Conservation (phyloP, 2,797 vertebrate genomes). For the Epinephelus awoara region DNA sequence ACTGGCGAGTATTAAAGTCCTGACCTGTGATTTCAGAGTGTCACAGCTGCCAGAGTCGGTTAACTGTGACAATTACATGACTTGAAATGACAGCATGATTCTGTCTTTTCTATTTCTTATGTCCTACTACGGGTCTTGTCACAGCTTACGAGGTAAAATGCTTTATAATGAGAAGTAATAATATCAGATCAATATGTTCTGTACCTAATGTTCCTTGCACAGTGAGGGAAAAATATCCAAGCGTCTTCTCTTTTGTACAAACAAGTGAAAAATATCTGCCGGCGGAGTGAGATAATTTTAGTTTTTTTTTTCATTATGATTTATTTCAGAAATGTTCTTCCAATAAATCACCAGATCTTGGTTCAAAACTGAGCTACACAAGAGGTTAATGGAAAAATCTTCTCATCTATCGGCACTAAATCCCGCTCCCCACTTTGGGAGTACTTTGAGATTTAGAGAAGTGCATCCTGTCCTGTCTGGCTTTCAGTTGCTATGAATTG, state of each 20-base stretch:
- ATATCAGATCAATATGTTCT: slow-evolving; percentile 54
- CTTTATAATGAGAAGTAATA: slow-evolving; percentile 42
- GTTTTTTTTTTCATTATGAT: slow-evolving; percentile 23
- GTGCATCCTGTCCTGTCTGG: neutral
- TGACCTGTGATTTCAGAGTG: slow-evolving; percentile 66
- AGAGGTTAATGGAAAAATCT: slow-evolving; percentile 20
- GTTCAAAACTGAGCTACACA: neutral
- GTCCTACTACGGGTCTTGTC: slow-evolving; percentile 7
- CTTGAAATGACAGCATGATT: slow-evolving; percentile 50
- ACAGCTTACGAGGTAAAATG: slow-evolving; percentile 11
- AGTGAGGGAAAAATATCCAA: neutral
- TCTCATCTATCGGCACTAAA: neutral
- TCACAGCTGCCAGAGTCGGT: slow-evolving; percentile 62
- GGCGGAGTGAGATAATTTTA: slow-evolving; percentile 8
- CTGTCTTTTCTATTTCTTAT: slow-evolving; percentile 26
- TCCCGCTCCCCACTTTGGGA: neutral
- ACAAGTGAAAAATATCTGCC: slow-evolving; percentile 27
- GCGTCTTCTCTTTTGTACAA: neutral
- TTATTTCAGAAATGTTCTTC: slow-evolving; percentile 11
- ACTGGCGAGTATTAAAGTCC: slow-evolving; percentile 51
- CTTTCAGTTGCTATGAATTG: neutral
- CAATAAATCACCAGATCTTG: slow-evolving; percentile 4
- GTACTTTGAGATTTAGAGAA: neutral
- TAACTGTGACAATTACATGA: slow-evolving; percentile 55
- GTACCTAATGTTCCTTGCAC: slow-evolving; percentile 32